Evolutionary conservation across 53 echinoderm and acorn worm species (phyloP).

Genomic region (Actinopyga echinites): DNA sequence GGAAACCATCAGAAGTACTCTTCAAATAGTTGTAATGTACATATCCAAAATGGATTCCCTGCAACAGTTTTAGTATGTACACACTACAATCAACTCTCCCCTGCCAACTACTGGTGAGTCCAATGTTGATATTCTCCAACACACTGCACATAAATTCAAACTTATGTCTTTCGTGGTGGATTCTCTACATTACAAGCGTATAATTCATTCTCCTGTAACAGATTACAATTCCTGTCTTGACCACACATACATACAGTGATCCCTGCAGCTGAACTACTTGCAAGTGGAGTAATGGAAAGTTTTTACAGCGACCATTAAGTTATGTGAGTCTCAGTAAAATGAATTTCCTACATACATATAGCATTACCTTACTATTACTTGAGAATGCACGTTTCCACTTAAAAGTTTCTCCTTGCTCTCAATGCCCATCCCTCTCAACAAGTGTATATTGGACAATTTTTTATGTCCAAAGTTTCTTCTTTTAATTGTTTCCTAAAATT

Average conservation of each 20-base stretch:
- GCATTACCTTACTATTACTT: no score
- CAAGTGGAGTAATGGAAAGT: conserved; percentile 4
- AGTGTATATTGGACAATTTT: no score
- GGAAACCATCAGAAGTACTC: neutral
- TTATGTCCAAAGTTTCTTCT: no score
- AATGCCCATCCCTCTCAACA: no score
- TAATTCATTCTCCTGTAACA: no score
- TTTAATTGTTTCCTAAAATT: no score
- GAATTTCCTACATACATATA: no score
- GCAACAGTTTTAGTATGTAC: neutral
- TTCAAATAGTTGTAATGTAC: conserved; percentile 19
- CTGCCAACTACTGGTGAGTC: conserved; percentile 19
- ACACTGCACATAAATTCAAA: neutral
- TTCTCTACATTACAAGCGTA: neutral
- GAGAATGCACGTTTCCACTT: no score
- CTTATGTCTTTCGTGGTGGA: neutral
- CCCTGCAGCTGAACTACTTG: neutral
- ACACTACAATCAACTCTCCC: neutral
- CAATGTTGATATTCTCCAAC: no score
- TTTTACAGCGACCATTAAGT: no score
- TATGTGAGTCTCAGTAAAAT: no score
- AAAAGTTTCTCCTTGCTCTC: no score
- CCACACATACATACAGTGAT: conserved; percentile 3
- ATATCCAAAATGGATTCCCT: neutral
- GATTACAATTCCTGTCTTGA: conserved; percentile 33